A percentile compares a stretch with the other conserved stretches of the same genome.
Evolutionary conservation across 2,888 invertebrate genomes (phyloP).

Genomic region (Drosophila multiciliata): DNA sequence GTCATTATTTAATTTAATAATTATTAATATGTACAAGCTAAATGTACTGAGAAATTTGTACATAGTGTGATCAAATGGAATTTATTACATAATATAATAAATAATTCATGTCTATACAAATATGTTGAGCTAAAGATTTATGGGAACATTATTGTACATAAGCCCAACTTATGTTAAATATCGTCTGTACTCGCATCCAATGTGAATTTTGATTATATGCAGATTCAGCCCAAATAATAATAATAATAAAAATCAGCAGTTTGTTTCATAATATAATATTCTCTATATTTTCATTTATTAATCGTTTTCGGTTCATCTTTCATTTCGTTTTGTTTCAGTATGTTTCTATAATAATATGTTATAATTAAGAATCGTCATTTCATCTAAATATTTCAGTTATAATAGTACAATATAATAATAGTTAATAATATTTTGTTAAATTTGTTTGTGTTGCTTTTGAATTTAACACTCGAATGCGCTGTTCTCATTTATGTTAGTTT

Average conservation of each 20-base stretch:
- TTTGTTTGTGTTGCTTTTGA: constrained; percentile 56
- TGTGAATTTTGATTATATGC: not conserved
- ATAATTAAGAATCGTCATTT: constrained; percentile 83
- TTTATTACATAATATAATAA: not conserved
- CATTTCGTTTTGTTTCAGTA: constrained; percentile 71
- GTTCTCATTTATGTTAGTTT: constrained; percentile 33
- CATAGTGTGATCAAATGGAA: not conserved
- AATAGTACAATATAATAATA: constrained; percentile 82
- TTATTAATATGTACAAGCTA: constrained; percentile 15
- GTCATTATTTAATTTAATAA: constrained; percentile 23
- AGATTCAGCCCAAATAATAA: not conserved
- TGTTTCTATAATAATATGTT: constrained; percentile 82
- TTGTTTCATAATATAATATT: constrained; percentile 78
- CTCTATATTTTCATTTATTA: constrained; percentile 82
- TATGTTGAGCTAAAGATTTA: not conserved
- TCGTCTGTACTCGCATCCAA: not conserved
- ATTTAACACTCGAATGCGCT: constrained; percentile 53
- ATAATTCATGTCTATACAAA: not conserved
- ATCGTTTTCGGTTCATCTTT: constrained; percentile 59
- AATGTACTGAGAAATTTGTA: constrained; percentile 10
- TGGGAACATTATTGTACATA: not conserved
- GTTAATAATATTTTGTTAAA: constrained; percentile 77
- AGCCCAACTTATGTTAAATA: not conserved
- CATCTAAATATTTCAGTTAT: constrained; percentile 82
- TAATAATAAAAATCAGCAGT: not conserved